Base-by-base conservation (phyloP, 2,113 vertebrate species). In the Archilochus colubris region DNA sequence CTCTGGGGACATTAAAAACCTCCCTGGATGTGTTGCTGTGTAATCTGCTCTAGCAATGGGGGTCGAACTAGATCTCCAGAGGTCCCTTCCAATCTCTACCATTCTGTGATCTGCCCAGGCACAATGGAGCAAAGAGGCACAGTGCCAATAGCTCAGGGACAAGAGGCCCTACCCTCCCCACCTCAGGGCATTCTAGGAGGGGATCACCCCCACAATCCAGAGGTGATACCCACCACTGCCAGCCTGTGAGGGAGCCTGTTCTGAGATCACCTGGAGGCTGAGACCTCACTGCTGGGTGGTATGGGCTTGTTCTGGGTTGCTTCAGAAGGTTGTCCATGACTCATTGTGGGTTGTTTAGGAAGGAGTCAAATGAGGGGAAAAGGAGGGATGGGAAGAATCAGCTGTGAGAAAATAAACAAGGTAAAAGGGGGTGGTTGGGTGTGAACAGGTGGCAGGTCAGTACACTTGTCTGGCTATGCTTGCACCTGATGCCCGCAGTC, bases 81-180 rank as follows among this genome's bases (percentile, higher is more conserved):
- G 36, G 36, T 38, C 36, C 36, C 36, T 38, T 38, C 36, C 36
- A 38, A 38, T 38, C 36, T 38, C 36, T 38, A 38, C 36, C 36
- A 38, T 38, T 38, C 36, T 38, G 36, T 38, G 36, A 38, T 38
- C 36, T 38, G 12, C 30, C 33, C 21, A 46, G 27, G 15, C 17
- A 22, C 0, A 0, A 46, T 74, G 14, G 10, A 61, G 14, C 3
- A 33, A 22, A 33, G 10, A 40, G 31, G 31, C 23, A n/a, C 20
- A 68, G 8, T 0, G 0, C 5, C 0, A 66, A 5, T 27, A 36
- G 66, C 10, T 2, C 19, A 64, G 28, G 46, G 33, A 64, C n/a
- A n/a, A 0, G 1, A 61, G 4, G 5, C 38, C 21, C 27, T 78
- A 11, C 7, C 16, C 13, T 25, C 53, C 17, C 6, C 4, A 3